Evolutionary conservation across 2,797 vertebrate genomes (phyloP), one percentile per base, ranked within the genome.

Genomic region (Ctenopoma kingsleyae): DNA sequence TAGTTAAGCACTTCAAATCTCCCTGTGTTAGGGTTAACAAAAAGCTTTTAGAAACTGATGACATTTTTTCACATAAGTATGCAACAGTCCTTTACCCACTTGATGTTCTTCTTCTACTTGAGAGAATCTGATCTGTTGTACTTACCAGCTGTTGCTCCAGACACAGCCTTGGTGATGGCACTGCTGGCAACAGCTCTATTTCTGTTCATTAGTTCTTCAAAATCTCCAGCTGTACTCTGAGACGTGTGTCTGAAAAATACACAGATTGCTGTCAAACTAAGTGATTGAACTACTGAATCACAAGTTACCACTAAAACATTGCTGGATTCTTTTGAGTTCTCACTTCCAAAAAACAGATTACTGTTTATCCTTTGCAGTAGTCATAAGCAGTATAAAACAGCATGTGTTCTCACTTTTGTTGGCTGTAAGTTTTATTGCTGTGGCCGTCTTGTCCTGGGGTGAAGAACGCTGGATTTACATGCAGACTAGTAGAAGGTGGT

Each of bases 151-250:
- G 97, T 97, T 83, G 98, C 97, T 50, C 95, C 96, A 1, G 96
- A 96, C 58, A 99, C 95, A 0, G 98, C 97, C 92, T 98, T 98
- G 80, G 95, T 96, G 78, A 99, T 98, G 87, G 97, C 97, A 80
- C 95, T 97, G 92, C 97, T 98, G 82, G 98, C 96, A 72, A 99
- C 96, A 0, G 96, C 96, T 90, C 94, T 90, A 83, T 99, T 99
- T 84, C 97, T 93, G 91, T 96, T 98, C 95, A 99, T 97, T 80
- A 98, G 94, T 84, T 98, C 97, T 80, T 99, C 97, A 76, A 96
- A 97, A 74, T 97, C 96, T 47, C 86, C 91, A 47, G 96, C 94
- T 20, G 91, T 91, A 80, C 92, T 91, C 0, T 93, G 84, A 1
- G 92, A 77, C 1, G 91, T 82, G 19, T 95, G 95, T 81, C 96